Evolutionary conservation across 2,888 invertebrate genomes (phyloP).

Genomic region (Eupithecia inturbata): DNA sequence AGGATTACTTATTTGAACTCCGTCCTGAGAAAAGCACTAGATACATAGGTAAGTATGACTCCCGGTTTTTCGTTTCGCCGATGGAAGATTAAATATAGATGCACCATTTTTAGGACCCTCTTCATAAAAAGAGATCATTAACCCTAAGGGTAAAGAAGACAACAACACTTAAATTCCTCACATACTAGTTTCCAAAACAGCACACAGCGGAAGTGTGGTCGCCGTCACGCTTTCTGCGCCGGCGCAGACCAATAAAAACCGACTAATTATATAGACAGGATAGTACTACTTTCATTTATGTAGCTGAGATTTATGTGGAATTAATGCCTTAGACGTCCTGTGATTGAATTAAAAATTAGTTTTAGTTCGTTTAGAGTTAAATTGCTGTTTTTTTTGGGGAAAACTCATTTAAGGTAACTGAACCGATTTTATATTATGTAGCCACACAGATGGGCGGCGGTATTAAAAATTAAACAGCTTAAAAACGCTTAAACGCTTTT

Average conservation of each 20-base stretch:
- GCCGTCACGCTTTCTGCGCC: constrained; percentile 57
- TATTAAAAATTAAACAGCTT: too few relatives aligned
- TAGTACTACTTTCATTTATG: constrained; percentile 52
- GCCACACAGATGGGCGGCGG: too few relatives aligned
- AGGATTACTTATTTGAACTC: too few relatives aligned
- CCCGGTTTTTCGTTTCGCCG: too few relatives aligned
- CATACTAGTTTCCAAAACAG: constrained; percentile 32
- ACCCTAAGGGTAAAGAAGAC: not conserved
- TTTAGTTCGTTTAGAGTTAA: too few relatives aligned
- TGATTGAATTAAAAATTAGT: not conserved
- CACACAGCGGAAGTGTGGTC: constrained; percentile 50
- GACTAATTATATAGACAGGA: constrained; percentile 50
- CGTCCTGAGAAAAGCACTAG: too few relatives aligned
- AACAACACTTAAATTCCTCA: constrained; percentile 15
- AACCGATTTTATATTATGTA: too few relatives aligned
- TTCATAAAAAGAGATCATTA: not conserved
- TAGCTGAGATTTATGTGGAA: constrained; percentile 29
- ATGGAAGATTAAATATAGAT: too few relatives aligned
- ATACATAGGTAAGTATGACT: too few relatives aligned
- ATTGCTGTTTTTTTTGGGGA: too few relatives aligned
- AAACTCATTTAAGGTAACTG: too few relatives aligned
- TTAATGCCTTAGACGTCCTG: constrained; percentile 3
- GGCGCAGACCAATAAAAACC: constrained; percentile 49
- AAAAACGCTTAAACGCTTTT: too few relatives aligned
- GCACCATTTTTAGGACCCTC: not conserved